These are phyloP conservation scores for Orthosia gothica DNA, from an alignment of 2,888 invertebrate species.

Conservation along the genomic window DNA sequence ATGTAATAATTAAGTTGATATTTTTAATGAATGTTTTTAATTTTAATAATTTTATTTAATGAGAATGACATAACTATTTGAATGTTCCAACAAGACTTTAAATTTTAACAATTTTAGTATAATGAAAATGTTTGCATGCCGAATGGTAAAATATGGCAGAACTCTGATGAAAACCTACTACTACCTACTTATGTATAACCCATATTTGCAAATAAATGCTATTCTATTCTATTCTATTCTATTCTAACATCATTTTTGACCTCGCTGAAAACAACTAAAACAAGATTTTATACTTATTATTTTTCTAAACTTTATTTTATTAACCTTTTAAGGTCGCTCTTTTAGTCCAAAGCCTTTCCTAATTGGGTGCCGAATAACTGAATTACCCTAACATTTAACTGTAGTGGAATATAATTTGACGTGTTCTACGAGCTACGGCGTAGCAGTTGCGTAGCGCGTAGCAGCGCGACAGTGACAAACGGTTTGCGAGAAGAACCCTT, in stretches of 20 bases:
- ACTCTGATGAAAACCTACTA: too few relatives aligned
- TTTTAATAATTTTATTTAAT: too few relatives aligned
- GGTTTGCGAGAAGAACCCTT: slow-evolving; percentile 36
- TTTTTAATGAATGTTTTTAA: too few relatives aligned
- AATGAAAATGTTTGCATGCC: too few relatives aligned
- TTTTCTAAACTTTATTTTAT: slow-evolving; percentile 8
- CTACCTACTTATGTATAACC: too few relatives aligned
- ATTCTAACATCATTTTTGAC: background rate
- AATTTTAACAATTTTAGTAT: too few relatives aligned
- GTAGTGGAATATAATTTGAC: slow-evolving; percentile 52
- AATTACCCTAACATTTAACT: slow-evolving; percentile 41
- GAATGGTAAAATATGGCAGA: too few relatives aligned
- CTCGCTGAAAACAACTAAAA: background rate
- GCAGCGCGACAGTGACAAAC: slow-evolving; percentile 61
- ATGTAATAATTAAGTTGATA: too few relatives aligned
- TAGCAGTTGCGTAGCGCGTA: slow-evolving; percentile 40
- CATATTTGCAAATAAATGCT: too few relatives aligned
- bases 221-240: too few relatives aligned
- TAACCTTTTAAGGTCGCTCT: slow-evolving; percentile 10
- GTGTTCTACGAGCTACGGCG: slow-evolving; percentile 53
- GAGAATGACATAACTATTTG: too few relatives aligned
- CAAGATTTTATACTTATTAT: slow-evolving; percentile 19
- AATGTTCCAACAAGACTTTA: too few relatives aligned
- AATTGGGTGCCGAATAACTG: slow-evolving; percentile 39
- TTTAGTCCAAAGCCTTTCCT: slow-evolving; percentile 13